phyloP scores from a whole-genome alignment of 1,140 invertebrate species.

The Aphelinus certus region DNA sequence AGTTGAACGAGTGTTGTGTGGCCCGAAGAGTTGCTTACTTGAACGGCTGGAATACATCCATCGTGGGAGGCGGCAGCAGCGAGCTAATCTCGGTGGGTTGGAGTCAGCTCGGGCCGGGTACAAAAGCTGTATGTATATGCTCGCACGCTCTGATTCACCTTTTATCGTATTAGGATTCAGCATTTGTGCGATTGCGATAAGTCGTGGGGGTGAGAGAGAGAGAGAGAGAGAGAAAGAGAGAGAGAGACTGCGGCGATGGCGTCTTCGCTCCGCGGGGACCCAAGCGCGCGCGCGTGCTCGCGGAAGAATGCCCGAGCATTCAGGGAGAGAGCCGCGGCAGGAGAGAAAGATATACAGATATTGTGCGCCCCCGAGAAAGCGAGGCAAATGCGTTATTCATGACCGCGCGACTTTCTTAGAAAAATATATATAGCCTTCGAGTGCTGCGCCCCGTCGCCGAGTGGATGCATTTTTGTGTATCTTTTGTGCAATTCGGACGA shows the following conservation, averaged over 20 bases:
- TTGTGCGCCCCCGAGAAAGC: neutral
- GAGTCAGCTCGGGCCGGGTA: no score
- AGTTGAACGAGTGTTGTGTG: no score
- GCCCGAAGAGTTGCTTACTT: no score
- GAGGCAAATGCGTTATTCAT: constrained; percentile 12
- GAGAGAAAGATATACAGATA: neutral
- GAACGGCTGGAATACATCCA: no score
- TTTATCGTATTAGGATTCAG: constrained; percentile 44
- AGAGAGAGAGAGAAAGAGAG: no score
- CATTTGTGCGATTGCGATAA: constrained; percentile 42
- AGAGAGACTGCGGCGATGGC: neutral
- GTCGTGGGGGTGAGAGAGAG: constrained; percentile 18
- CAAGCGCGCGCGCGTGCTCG: neutral
- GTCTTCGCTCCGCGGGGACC: constrained; percentile 4
- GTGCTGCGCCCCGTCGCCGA: neutral
- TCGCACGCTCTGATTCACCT: neutral
- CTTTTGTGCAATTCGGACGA: neutral
- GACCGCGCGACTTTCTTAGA: neutral
- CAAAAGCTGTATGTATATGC: neutral
- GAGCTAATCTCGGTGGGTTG: no score
- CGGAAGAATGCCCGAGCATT: constrained; percentile 23
- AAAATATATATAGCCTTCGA: neutral
- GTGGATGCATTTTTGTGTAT: neutral
- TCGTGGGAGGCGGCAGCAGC: no score
- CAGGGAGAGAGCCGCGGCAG: neutral